Percentiles rank a stretch among this genome's conserved stretches.
phyloP scores from a whole-genome alignment of 2,888 invertebrate species.

The Lepidochitona cinerea region DNA sequence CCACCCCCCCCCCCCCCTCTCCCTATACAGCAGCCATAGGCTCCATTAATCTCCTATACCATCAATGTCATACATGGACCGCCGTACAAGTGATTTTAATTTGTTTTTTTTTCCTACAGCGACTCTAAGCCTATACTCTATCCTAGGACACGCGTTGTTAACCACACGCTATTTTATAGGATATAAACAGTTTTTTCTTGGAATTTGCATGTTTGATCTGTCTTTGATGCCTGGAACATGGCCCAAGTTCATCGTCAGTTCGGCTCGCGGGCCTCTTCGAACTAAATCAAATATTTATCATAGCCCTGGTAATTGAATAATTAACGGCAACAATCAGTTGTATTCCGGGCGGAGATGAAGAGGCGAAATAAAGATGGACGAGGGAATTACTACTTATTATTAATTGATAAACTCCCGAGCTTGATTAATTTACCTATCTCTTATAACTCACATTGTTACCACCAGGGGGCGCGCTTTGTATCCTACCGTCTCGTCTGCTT shows the following conservation, averaged over 20 bases:
- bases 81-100: no score
- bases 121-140: no score
- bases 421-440: background rate
- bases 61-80: no score
- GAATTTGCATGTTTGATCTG: no score
- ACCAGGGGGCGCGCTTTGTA: background rate
- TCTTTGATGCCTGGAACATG: background rate
- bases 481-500: background rate
- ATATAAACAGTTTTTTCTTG: no score
- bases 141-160: no score
- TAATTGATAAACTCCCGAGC: background rate
- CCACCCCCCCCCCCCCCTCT: no score
- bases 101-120: no score
- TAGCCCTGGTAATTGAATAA: background rate
- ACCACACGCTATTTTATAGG: no score
- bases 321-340: background rate
- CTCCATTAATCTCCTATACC: no score
- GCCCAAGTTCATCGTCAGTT: background rate
- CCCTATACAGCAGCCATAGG: no score
- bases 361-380: constrained; percentile 2
- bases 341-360: background rate
- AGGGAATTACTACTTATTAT: background rate
- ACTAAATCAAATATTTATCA: background rate
- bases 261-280: background rate
- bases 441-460: background rate